Conservation (phyloP, 2,888 invertebrate genomes). For the Ochlodes sylvanus region DNA sequence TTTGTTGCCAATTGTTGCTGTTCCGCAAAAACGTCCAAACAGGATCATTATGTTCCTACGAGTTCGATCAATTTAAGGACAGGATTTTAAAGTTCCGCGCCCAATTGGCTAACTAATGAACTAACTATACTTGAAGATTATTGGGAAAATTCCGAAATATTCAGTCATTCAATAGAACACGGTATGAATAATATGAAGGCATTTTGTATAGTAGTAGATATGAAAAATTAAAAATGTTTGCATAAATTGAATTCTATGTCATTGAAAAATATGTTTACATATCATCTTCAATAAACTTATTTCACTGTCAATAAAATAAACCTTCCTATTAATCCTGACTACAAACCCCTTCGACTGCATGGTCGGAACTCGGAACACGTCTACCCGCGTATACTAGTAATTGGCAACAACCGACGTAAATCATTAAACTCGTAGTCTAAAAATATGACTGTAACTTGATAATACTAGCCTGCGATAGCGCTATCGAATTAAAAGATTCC, state of each 20-base stretch:
- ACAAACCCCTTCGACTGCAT: background rate
- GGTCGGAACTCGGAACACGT: too few species aligned
- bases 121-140: too few species aligned
- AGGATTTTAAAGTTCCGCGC: background rate
- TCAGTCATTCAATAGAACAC: too few species aligned
- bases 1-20: slow-evolving; percentile 3
- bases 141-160: too few species aligned
- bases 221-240: too few species aligned
- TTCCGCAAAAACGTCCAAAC: background rate
- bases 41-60: slow-evolving; percentile 2
- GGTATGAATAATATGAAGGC: too few species aligned
- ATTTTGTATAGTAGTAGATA: too few species aligned
- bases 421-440: background rate
- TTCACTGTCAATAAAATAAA: background rate
- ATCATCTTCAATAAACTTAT: too few species aligned
- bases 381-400: background rate
- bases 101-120: too few species aligned
- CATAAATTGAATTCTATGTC: too few species aligned
- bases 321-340: background rate
- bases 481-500: slow-evolving; percentile 8
- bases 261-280: too few species aligned
- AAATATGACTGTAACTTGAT: slow-evolving; percentile 7
- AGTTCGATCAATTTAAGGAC: background rate
- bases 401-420: slow-evolving; percentile 3
- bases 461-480: background rate